These are phyloP conservation scores for Carduelis carduelis DNA, from an alignment of 2,797 vertebrate species.

Conservation along the genomic window DNA sequence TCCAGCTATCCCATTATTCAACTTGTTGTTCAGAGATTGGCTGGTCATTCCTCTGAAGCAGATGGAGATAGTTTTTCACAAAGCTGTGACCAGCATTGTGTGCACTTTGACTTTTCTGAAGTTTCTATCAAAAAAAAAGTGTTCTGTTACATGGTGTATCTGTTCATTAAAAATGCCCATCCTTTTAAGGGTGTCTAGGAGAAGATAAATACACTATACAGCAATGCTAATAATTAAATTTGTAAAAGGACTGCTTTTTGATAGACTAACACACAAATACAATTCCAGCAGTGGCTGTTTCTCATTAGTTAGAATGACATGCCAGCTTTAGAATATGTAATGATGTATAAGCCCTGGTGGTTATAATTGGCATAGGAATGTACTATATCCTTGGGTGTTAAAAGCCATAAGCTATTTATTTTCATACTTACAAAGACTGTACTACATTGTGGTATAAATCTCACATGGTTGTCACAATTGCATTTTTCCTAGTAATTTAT, in stretches of 20 bases:
- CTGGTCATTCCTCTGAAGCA: neutral
- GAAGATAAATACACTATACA: neutral
- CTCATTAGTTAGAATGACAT: neutral
- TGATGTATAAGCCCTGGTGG: conserved; percentile 19
- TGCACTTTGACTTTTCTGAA: neutral
- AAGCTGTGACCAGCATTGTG: neutral
- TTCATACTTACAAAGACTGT: conserved; percentile 1
- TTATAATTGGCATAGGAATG: conserved; percentile 12
- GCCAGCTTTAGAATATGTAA: neutral
- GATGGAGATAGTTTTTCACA: neutral
- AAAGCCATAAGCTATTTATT: conserved; percentile 50
- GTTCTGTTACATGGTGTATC: neutral
- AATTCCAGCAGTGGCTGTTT: conserved; percentile 10
- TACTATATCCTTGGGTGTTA: conserved; percentile 38
- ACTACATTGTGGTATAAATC: conserved; percentile 1
- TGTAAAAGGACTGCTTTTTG: neutral
- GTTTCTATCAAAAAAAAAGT: neutral
- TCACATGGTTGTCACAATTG: neutral
- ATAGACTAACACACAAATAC: neutral
- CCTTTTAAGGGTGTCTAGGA: neutral
- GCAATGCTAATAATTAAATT: conserved; percentile 16
- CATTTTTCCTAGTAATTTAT: neutral
- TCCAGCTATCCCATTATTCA: neutral
- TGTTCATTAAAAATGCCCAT: neutral
- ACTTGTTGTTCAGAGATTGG: neutral